Evolutionary conservation across 2,888 invertebrate species (phyloP), one percentile per base, ranked within the genome.

Genomic region (Phengaris arion): DNA sequence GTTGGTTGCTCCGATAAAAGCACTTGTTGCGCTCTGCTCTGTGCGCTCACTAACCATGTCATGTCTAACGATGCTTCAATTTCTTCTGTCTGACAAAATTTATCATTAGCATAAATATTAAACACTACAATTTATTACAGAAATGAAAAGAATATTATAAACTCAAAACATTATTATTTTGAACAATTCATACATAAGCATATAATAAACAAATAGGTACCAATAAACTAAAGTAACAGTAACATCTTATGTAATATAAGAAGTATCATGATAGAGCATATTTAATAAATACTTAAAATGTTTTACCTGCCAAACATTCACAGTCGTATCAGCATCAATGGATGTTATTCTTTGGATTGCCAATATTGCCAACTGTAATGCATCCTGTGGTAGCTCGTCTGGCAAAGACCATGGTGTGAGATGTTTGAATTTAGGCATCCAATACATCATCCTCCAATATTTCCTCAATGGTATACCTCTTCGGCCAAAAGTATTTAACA

Each of bases 391-490:
- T n/a, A 97, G 85, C 0, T 96, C 95, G 74, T 95, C 94, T 0
- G 98, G 98, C 75, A 97, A 87, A 6, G 95, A 95, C 97, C 97
- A 99, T 0, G 99, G 99, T 76, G 97, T 97, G 0, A 97, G 87
- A 85, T 98, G 96, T 85, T 96, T 97, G 85, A 99, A 98, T 87
- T 99, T 99, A 0, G 99, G 98, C 96, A 97, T 96, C 97, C 97
- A 97, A 83, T 97, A 97, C 95, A 96, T 95, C 96, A 97, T 96
- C 12, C 97, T 93, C 96, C 96, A 96, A 83, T 94, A 96, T 83
- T 96, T 97, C 76, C 96, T 92, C 6, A 97, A 85, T 0, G 97
- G 96, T 83, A 95, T 94, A 0, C 97, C 97, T 79, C 95, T 92
- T 45, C 91, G 91, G 0, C 99, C 99, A 90, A 99, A 99, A 73